Evolutionary conservation across 2,797 vertebrate species (phyloP).

Genomic region (Apogon hyalosoma): DNA sequence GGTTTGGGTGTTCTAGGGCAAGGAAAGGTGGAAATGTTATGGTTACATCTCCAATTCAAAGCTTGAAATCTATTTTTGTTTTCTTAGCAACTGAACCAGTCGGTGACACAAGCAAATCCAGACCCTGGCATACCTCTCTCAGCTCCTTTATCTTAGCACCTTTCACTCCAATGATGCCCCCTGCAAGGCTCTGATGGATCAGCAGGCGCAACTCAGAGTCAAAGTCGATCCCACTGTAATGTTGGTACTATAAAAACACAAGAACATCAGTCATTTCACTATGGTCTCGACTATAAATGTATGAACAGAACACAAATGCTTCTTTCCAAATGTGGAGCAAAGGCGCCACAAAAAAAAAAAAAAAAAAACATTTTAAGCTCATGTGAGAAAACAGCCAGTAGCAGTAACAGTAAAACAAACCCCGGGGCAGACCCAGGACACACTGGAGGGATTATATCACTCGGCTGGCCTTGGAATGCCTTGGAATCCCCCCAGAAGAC

Average conservation of each 20-base stretch:
- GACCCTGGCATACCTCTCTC: conserved; percentile 88
- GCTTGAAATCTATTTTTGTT: neutral
- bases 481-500: no score
- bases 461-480: no score
- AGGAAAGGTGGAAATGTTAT: conserved; percentile 5
- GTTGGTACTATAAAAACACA: conserved; percentile 90
- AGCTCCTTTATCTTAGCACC: conserved; percentile 99
- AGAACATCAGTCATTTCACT: conserved; percentile 19
- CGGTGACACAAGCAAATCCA: neutral
- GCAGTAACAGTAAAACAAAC: no score
- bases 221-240: conserved; percentile 98
- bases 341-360: no score
- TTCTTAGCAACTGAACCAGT: neutral
- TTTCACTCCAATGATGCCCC: conserved; percentile 98
- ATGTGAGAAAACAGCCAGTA: no score
- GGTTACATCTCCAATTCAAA: neutral
- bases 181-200: conserved; percentile 97
- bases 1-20: conserved; percentile 93
- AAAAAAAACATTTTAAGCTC: no score
- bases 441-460: no score
- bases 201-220: conserved; percentile 95
- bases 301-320: no score
- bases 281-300: neutral
- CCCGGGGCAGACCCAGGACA: no score
- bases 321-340: no score